These are phyloP conservation scores for Agelaius phoeniceus DNA, from an alignment of 2,113 vertebrate species.

Conservation along the genomic window DNA sequence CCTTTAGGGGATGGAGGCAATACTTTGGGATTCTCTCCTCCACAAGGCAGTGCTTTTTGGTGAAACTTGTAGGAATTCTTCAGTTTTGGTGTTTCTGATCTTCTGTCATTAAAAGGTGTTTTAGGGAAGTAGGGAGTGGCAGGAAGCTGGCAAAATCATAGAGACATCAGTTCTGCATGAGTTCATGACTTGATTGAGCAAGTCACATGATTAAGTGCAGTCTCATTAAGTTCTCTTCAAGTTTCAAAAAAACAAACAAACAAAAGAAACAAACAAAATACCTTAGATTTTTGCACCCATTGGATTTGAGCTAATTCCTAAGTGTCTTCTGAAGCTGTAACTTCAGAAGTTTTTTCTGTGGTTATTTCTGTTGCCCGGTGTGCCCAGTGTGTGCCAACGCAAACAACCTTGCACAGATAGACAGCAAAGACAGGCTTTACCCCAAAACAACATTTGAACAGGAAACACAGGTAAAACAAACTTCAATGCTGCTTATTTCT, in stretches of 20 bases:
- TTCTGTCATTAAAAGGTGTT: background rate
- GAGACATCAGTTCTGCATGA: background rate
- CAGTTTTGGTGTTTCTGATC: background rate
- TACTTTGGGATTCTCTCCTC: background rate
- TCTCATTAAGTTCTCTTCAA: background rate
- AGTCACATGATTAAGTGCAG: background rate
- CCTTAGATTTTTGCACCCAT: background rate
- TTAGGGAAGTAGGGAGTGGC: background rate
- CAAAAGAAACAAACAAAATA: background rate
- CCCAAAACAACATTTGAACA: background rate
- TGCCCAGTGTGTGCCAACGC: background rate
- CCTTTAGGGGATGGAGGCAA: background rate
- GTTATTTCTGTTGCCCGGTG: background rate
- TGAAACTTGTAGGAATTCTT: background rate
- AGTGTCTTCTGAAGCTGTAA: constrained; percentile 15
- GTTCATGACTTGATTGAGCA: background rate
- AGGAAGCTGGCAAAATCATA: background rate
- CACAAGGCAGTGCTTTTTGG: background rate
- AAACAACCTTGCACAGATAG: background rate
- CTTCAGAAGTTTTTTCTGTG: background rate
- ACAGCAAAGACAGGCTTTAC: background rate
- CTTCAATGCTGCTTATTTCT: background rate
- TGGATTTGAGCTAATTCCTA: constrained; percentile 42
- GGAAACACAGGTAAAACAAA: background rate
- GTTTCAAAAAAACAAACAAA: background rate